Base-by-base conservation (phyloP, 2,797 vertebrate species). In the Sciaenops ocellatus region DNA sequence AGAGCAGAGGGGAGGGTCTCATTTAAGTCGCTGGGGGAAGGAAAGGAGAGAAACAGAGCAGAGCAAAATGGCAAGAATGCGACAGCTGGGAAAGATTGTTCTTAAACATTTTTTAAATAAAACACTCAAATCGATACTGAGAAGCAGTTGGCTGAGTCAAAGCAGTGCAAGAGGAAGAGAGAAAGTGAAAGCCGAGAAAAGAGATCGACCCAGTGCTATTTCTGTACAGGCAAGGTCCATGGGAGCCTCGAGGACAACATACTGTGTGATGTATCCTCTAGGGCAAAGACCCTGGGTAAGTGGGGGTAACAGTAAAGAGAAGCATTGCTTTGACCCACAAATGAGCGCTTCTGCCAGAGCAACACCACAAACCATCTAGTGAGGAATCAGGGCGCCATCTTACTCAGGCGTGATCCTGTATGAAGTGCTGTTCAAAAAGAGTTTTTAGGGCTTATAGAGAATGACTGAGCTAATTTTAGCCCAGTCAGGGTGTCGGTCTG, bases 1-100 rank as follows among this genome's bases (percentile, higher is more conserved):
- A 89, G 88, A 92, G 90, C 85, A 90, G 86, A 90, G 85, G 87
- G 77, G 81, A 85, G 73, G 69, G 15, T 82, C 85, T 82, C 48
- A 89, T 80, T 86, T 85, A 82, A 90, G 86, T 69, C 78, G 59
- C 92, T 93, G 85, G 84, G 17, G 80, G 78, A 69, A 80, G 86
- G 73, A 90, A 73, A 68, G 73, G 66, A 79, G 72, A 82, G 69
- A 90, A 70, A 89, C 6, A 83, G 75, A 89, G 79, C 70, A 82
- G 71, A 85, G 80, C 74, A 81, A 82, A 80, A 80, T 22, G 44
- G 79, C 70, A 81, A 76, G 66, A 87, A 73, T 72, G 55, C 30
- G 42, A 85, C 38, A 84, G 81, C 18, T 67, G 44, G 61, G 22
- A 69, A 76, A 41, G 48, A 60, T 12, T 70, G 51, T 24, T 73